Evolutionary conservation across 2,888 invertebrate genomes (phyloP), one percentile per base, ranked within the genome.

Genomic region (Parnassius apollo): DNA sequence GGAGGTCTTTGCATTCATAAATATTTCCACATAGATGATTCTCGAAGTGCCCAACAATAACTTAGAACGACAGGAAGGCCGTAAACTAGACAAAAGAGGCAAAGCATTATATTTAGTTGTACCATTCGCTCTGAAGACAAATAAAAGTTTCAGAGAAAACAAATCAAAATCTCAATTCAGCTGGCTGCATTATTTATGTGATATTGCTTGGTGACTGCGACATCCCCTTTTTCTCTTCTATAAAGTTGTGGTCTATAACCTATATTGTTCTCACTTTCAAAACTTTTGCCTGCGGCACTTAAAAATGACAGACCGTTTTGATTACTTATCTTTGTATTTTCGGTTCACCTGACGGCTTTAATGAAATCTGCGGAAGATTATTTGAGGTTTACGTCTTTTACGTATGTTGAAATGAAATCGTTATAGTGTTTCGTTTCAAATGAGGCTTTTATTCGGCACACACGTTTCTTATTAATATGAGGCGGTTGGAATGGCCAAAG

Each of bases 381-480:
- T 50, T 64, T 56, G 9, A 44, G 45, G 11, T 56, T 63, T 52
- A 22, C 67, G 22, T 45, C 51, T 58, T 63, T 44, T 54, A 60
- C 65, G 59, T 68, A 66, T 55, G 62, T 55, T 69, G 77, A 74
- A 75, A 78, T 74, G 68, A 79, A 79, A 81, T 76, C 72, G 73
- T 70, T 77, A 74, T 71, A 66, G 69, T 64, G 72, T 79, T 81
- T 78, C 73, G 75, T 75, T 77, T 35, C 48, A 48, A 46, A 64
- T 51, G 57, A 60, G 48, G 46, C 70, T 75, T 81, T 81, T 82
- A 80, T 76, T 74, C 75, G 76, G 79, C 85, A 82, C 82, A 86
- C 88, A 88, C 89, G 88, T 87, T 86, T 87, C 88, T 90, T 91
- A 91, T 91, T 91, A 90, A 91, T 91, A 91, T 88, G 83, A 82